Evolutionary conservation across 2,888 invertebrate species (phyloP), one percentile per base, ranked within the genome.

Genomic region (Trimorus sp.): DNA sequence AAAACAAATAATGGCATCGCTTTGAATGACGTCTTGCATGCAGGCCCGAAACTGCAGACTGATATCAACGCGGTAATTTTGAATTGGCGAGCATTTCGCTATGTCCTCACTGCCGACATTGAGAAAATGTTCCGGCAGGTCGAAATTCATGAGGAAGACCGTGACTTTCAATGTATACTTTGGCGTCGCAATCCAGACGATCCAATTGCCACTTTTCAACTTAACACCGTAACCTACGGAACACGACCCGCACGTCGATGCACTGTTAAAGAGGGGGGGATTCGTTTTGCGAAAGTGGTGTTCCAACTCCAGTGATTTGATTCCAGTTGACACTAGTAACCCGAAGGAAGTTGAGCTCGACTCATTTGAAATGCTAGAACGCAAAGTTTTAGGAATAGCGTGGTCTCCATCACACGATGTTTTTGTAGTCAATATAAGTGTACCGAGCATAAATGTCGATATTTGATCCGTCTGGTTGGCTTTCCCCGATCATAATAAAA

Each of bases 221-320:
- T 79, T 26, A 79, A 73, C 4, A 80, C 74, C 16, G 63, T 75
- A 1, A 75, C 74, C 0, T 80, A 75, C 12, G 75, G 79, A 12
- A 63, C 65, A 7, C 54, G 42, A 9, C 8, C 56, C 37, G 68
- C 79, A 7, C 71, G 69, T 8, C 58, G 36, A 2, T n/a, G n/a
- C n/a, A n/a, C n/a, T n/a, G n/a, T n/a, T n/a, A n/a, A n/a, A n/a
- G n/a, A n/a, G n/a, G n/a, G n/a, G n/a, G n/a, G n/a, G n/a, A n/a
- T n/a, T n/a, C n/a, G n/a, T n/a, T n/a, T n/a, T n/a, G n/a, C n/a
- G n/a, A n/a, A n/a, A n/a, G n/a, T n/a, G n/a, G n/a, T n/a, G n/a
- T n/a, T n/a, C n/a, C 68, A 74, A 9, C 60, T 74, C 0, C 5
- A n/a, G 14, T 2, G 36, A 37, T 9, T 74, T n/a, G n/a, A n/a